Percentiles rank a stretch among this genome's conserved stretches.
Conservation (phyloP, 1,140 invertebrate genomes). For the Platyscapa corneri region DNA sequence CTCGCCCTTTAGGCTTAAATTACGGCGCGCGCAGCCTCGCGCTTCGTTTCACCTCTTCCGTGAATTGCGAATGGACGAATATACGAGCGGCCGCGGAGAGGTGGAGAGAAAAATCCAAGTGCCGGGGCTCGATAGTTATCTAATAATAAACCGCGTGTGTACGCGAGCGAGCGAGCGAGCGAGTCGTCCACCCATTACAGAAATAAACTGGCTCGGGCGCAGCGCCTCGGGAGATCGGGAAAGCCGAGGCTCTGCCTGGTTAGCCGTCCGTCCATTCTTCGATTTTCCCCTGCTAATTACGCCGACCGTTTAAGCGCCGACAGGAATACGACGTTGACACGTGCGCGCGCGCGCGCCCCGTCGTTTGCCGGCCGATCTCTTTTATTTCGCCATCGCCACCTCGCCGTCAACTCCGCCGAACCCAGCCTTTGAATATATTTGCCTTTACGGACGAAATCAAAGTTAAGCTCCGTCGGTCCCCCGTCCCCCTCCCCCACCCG, state of each 20-base stretch:
- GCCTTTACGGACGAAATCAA: too few species aligned
- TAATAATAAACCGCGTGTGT: slow-evolving; percentile 34
- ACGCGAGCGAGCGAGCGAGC: not conserved
- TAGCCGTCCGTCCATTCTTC: not conserved
- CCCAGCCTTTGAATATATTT: too few species aligned
- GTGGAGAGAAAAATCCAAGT: not conserved
- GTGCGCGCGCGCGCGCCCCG: not conserved
- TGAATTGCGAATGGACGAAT: not conserved
- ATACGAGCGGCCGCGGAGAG: not conserved
- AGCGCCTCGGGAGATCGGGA: not conserved
- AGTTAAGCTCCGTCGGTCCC: too few species aligned
- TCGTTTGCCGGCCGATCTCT: not conserved
- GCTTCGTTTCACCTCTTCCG: not conserved
- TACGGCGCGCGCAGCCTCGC: not conserved
- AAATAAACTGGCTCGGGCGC: slow-evolving; percentile 29
- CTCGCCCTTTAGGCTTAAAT: not conserved
- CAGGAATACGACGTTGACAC: not conserved
- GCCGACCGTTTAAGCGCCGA: not conserved
- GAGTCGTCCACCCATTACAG: not conserved
- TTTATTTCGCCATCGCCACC: not conserved
- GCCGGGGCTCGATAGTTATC: not conserved
- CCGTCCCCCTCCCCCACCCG: too few species aligned
- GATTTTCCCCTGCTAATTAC: slow-evolving; percentile 11
- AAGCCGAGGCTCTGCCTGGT: not conserved
- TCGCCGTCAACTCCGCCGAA: too few species aligned